These are phyloP conservation scores for Empidonax alnorum DNA, from an alignment of 2,113 vertebrate genomes.

Conservation along the genomic window DNA sequence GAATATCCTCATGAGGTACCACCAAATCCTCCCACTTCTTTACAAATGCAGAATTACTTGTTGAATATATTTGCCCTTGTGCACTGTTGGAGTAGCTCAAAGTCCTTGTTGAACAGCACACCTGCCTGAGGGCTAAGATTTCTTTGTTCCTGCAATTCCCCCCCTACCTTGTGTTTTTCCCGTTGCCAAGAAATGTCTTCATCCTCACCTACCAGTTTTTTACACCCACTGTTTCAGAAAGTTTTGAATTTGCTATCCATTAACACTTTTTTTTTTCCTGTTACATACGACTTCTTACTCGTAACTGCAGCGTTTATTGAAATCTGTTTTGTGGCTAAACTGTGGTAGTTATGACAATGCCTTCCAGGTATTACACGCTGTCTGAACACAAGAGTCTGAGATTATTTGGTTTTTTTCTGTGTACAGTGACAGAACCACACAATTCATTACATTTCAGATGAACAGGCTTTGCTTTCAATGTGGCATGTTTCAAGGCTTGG, in stretches of 20 bases:
- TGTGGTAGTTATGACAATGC: conserved; percentile 11
- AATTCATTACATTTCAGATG: not conserved
- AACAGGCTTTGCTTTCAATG: not conserved
- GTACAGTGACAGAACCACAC: not conserved
- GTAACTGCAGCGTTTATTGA: not conserved
- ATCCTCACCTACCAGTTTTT: not conserved
- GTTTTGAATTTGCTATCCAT: not conserved
- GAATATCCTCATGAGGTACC: not conserved
- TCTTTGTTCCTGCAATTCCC: not conserved
- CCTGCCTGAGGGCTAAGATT: not conserved
- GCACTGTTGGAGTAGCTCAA: not conserved
- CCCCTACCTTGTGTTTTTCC: not conserved
- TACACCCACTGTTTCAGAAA: not conserved
- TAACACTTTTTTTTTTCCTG: not conserved
- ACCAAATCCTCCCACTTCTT: not conserved
- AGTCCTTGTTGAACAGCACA: not conserved
- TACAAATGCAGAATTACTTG: not conserved
- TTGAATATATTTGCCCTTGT: not conserved
- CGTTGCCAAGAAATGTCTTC: not conserved
- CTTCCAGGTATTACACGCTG: conserved; percentile 2
- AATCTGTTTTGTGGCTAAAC: conserved; percentile 33
- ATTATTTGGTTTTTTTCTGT: not conserved
- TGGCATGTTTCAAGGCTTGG: not conserved
- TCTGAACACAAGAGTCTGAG: not conserved
- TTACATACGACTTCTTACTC: not conserved